Evolutionary conservation across 1,140 invertebrate genomes (phyloP).

Genomic region (Hycleus cichorii): DNA sequence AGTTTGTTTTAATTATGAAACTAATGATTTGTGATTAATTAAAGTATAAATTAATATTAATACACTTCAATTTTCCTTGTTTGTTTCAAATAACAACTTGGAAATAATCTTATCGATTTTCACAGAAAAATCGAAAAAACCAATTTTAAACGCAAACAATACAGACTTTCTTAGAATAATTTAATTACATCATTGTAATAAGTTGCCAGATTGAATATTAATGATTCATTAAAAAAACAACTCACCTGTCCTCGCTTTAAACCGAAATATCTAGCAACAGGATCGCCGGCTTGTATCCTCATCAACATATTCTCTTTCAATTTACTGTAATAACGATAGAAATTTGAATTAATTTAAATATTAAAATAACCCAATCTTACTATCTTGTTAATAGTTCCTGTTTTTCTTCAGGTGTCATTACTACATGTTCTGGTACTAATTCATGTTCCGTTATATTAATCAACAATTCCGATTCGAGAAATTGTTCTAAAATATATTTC

Average conservation of each 20-base stretch:
- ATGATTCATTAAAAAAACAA: not conserved
- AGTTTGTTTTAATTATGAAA: too few relatives aligned
- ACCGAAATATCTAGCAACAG: conserved; percentile 96
- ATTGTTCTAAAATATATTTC: conserved; percentile 98
- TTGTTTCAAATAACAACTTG: too few relatives aligned
- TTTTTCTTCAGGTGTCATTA: conserved; percentile 96
- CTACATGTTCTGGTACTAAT: conserved; percentile 96
- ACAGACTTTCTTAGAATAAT: too few relatives aligned
- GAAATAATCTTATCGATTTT: too few relatives aligned
- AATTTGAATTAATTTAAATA: not conserved
- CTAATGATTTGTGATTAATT: too few relatives aligned
- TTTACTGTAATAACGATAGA: conserved; percentile 55
- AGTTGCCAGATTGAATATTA: too few relatives aligned
- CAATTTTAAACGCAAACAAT: too few relatives aligned
- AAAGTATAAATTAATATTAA: too few relatives aligned
- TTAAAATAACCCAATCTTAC: conserved; percentile 56
- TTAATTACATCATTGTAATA: too few relatives aligned
- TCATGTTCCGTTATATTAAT: conserved; percentile 99
- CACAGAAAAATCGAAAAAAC: too few relatives aligned
- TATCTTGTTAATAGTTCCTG: conserved; percentile 88
- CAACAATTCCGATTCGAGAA: conserved; percentile 94
- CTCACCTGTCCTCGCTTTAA: conserved; percentile 89
- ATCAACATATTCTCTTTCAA: conserved; percentile 98
- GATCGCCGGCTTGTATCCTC: conserved; percentile 97
- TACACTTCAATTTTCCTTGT: too few relatives aligned